Conservation (phyloP, 1,140 invertebrate species). For the Rhagoletis pomonella region DNA sequence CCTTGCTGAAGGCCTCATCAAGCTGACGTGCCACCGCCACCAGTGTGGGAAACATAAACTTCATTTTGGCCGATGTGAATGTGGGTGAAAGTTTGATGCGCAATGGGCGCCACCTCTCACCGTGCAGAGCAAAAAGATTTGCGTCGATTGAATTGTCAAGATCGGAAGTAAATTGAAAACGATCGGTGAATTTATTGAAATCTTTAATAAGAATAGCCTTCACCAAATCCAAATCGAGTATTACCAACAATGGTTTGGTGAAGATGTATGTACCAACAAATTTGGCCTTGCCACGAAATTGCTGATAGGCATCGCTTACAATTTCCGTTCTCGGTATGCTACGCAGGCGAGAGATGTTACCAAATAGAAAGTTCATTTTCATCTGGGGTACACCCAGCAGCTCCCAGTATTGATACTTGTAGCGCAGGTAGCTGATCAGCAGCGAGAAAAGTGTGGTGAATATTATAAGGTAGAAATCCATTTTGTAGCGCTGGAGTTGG, state of each 20-base stretch:
- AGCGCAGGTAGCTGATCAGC: neutral
- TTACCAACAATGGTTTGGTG: neutral
- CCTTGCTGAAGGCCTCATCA: neutral
- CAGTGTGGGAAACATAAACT: conserved; percentile 73
- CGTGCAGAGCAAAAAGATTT: conserved; percentile 75
- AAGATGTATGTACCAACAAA: conserved; percentile 66
- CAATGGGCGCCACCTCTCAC: conserved; percentile 77
- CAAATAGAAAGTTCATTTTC: conserved; percentile 32
- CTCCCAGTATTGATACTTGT: conserved; percentile 56
- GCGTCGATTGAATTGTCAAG: conserved; percentile 74
- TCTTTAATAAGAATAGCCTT: conserved; percentile 77
- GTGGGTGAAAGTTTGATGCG: conserved; percentile 77
- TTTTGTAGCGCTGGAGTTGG: neutral
- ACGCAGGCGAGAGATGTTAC: conserved; percentile 56
- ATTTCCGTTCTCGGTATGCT: conserved; percentile 64
- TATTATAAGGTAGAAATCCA: neutral
- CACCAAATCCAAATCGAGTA: conserved; percentile 66
- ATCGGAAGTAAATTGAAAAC: conserved; percentile 74
- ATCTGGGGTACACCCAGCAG: conserved; percentile 37
- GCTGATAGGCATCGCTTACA: conserved; percentile 61
- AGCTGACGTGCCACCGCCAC: conserved; percentile 48
- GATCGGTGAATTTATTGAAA: conserved; percentile 76
- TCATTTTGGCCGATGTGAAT: conserved; percentile 78
- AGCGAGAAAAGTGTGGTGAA: neutral
- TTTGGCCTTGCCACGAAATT: conserved; percentile 60